These are phyloP conservation scores for Lithobates sylvaticus DNA, from an alignment of 2,797 vertebrate genomes.

Conservation along the genomic window DNA sequence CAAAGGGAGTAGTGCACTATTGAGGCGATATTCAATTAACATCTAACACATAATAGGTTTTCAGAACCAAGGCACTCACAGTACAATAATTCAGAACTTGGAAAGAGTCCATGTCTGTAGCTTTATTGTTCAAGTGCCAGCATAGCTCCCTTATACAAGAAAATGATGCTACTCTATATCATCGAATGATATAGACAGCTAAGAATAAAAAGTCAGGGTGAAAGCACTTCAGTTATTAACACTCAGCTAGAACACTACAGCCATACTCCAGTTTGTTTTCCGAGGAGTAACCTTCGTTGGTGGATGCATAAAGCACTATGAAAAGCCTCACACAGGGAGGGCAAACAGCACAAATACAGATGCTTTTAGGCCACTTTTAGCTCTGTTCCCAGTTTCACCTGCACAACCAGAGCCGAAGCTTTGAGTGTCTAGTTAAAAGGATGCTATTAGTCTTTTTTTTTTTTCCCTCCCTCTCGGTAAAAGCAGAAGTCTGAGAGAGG, in stretches of 20 bases:
- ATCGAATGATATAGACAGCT: constrained; percentile 38
- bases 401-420: constrained; percentile 71
- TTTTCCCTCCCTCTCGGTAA: constrained; percentile 62
- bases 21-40: background rate
- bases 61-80: background rate
- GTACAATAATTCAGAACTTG: background rate
- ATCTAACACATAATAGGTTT: background rate
- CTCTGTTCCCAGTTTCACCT: constrained; percentile 70
- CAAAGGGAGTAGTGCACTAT: background rate
- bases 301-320: constrained; percentile 64
- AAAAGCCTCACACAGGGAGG: constrained; percentile 65
- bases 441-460: constrained; percentile 77
- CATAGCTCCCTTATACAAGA: constrained; percentile 30
- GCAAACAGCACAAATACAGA: constrained; percentile 70
- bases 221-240: constrained; percentile 68
- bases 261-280: constrained; percentile 66
- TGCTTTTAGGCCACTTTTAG: constrained; percentile 73
- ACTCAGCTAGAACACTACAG: constrained; percentile 69
- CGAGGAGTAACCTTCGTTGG: constrained; percentile 62
- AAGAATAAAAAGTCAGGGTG: constrained; percentile 49
- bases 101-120: background rate
- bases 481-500: constrained; percentile 69
- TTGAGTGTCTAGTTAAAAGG: constrained; percentile 78
- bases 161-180: constrained; percentile 28
- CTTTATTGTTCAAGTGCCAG: constrained; percentile 24